Base-by-base conservation (phyloP, 2,797 vertebrate species). In the Anguilla pacifica region DNA sequence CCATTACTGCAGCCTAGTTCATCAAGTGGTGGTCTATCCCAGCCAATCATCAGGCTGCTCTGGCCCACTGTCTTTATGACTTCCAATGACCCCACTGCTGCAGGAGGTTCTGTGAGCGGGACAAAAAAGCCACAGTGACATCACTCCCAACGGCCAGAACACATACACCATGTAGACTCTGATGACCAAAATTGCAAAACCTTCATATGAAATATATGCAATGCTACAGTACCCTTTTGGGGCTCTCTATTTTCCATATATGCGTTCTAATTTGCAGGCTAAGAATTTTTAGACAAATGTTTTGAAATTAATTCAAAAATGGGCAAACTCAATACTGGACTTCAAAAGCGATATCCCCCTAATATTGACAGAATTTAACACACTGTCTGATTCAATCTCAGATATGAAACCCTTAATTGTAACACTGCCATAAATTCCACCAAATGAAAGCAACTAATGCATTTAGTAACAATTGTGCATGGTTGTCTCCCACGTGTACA, bases 1-100 rank as follows among this genome's bases (percentile, higher is more conserved):
- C 92, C 93, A 13, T 93, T 96, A 79, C 95, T 96, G 90, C 92
- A 95, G 92, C 94, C 94, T 88, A 95, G 92, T 85, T 95, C 94
- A 82, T 95, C 93, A 0, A 95, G 93, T 0, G 89, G 82, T 0
- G 96, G 95, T 87, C 93, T 93, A 91, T 96, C 94, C 94, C 94
- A 96, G 90, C 46, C 91, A 92, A 94, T 92, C 93, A 95, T 53
- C 88, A 96, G 93, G 89, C 94, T 92, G 91, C 90, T 92, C 89
- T 94, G 94, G 3, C 93, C 93, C 84, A 93, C 91, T 10, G 85
- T 93, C 90, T 94, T 95, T 91, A 96, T 94, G 87, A 96, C 92
- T n/a, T 92, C 94, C 35, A 95, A 77, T 0, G 91, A 95, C 88
- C 61, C 85, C 92, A 96, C 94, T 85, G 94, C 88, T 0, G 93